These are phyloP conservation scores for Rhabdornis inornatus DNA, from an alignment of 2,113 vertebrate species.

Conservation along the genomic window DNA sequence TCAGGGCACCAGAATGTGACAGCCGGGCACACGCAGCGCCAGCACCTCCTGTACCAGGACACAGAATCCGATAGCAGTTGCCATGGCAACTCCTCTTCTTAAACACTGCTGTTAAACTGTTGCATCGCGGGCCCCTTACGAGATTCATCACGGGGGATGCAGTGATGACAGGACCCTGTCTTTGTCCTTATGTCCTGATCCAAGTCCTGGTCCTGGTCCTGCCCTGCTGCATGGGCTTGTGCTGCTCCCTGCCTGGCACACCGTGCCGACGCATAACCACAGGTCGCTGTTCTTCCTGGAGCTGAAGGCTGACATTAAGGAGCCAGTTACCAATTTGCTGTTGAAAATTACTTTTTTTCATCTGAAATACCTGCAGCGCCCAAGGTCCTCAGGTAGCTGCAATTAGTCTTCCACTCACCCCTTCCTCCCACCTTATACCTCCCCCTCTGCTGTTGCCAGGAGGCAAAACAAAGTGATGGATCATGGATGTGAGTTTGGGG, in stretches of 20 bases:
- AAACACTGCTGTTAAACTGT: slow-evolving; percentile 6
- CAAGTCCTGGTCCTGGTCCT: background rate
- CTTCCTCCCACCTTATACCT: background rate
- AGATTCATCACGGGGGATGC: rapidly evolving
- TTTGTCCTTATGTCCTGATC: background rate
- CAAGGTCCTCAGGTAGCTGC: background rate
- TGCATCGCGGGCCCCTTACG: rapidly evolving
- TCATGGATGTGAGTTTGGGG: background rate
- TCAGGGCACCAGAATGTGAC: rapidly evolving
- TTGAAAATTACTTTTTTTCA: background rate
- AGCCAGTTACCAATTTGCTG: background rate
- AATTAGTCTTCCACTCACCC: background rate
- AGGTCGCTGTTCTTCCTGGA: background rate
- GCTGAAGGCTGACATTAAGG: background rate
- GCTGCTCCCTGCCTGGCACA: background rate
- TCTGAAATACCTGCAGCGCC: background rate
- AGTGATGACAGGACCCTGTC: background rate
- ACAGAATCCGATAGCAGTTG: background rate
- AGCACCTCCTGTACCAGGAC: background rate
- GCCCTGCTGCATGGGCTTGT: background rate
- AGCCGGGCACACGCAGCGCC: background rate
- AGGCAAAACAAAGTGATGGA: background rate
- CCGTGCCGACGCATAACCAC: rapidly evolving
- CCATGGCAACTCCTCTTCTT: slow-evolving; percentile 41
- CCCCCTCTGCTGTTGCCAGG: background rate